Evolutionary conservation across 2,797 vertebrate species (phyloP), one percentile per base, ranked within the genome.

Genomic region (Synanceia verrucosa): DNA sequence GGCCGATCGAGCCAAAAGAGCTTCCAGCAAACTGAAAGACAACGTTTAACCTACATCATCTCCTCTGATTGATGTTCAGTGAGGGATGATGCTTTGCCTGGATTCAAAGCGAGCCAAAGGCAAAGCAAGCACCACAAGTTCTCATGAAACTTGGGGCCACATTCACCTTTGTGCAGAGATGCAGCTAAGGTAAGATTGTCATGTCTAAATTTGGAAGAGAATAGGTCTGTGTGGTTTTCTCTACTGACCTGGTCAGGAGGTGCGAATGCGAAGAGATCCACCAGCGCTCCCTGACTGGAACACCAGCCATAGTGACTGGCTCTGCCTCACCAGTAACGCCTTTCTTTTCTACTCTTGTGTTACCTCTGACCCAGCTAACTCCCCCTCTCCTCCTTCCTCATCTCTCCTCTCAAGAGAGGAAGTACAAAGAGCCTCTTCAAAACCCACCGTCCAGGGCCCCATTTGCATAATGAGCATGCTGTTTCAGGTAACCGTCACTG

Each of bases 351-450:
- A 76, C 59, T 71, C 61, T 47, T 68, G 70, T 67, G 60, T 79
- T 73, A 76, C 73, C 82, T 74, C 65, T 67, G 67, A 71, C 69
- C 73, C 39, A 14, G 6, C 61, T 23, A n/a, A 6, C 21, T 19
- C 10, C 4, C 11, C 41, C 23, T 18, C 10, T 37, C 21, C 23
- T 10, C 9, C 8, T 2, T 28, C 43, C 50, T 6, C 36, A 24
- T 57, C 71, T 34, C 68, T 72, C 61, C 70, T 44, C 76, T 73
- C 59, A 53, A 67, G 61, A 74, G 83, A 52, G 67, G 60, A 60
- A 83, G 66, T 69, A 91, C 89, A 92, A 89, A 89, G 89, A 78
- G 78, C 69, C 89, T 84, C 85, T 91, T 89, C 79, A 87, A 53
- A 79, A 70, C 77, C 70, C 71, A 76, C 66, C n/a, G 13, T 51